Percentiles rank a stretch among this genome's conserved stretches.
Conservation (phyloP, 1,140 invertebrate species). For the Drosophila equinoxialis region DNA sequence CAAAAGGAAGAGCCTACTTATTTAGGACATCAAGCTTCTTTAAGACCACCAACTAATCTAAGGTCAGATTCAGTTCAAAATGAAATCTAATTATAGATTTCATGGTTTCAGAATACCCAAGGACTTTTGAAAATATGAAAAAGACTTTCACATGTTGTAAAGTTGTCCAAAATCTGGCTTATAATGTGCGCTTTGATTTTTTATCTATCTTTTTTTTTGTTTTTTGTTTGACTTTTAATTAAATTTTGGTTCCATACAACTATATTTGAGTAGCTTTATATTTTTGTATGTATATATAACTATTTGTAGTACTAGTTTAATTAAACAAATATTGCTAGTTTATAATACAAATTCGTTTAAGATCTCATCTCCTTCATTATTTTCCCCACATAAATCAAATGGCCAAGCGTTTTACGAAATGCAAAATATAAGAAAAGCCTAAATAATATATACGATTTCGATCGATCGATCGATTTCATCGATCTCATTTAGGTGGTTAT, state of each 20-base stretch:
- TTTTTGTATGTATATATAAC: slow-evolving; percentile 34
- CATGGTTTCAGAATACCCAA: too few species aligned
- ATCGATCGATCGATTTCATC: slow-evolving; percentile 3
- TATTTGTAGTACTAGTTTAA: slow-evolving; percentile 63
- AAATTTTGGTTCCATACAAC: slow-evolving; percentile 57
- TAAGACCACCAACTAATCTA: too few species aligned
- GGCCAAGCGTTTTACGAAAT: slow-evolving; percentile 50
- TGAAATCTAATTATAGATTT: too few species aligned
- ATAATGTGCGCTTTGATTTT: slow-evolving; percentile 38
- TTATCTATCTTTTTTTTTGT: slow-evolving; percentile 30
- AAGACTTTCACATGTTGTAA: background rate
- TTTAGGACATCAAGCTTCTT: too few species aligned
- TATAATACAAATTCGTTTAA: slow-evolving; percentile 82
- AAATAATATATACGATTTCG: slow-evolving; percentile 16
- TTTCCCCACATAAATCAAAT: slow-evolving; percentile 30
- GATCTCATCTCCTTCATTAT: slow-evolving; percentile 52
- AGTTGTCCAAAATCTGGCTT: background rate
- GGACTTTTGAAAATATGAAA: background rate
- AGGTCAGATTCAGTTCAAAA: too few species aligned
- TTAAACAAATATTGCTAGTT: slow-evolving; percentile 79
- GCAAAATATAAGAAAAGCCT: slow-evolving; percentile 17
- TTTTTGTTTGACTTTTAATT: slow-evolving; percentile 46
- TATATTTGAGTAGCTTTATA: slow-evolving; percentile 28
- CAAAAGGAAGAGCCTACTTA: too few species aligned
- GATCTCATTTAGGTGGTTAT: slow-evolving; percentile 16